Percentiles rank a stretch among this genome's conserved stretches.
Conservation (phyloP, 2,888 invertebrate genomes). For the Cetonia aurata region DNA sequence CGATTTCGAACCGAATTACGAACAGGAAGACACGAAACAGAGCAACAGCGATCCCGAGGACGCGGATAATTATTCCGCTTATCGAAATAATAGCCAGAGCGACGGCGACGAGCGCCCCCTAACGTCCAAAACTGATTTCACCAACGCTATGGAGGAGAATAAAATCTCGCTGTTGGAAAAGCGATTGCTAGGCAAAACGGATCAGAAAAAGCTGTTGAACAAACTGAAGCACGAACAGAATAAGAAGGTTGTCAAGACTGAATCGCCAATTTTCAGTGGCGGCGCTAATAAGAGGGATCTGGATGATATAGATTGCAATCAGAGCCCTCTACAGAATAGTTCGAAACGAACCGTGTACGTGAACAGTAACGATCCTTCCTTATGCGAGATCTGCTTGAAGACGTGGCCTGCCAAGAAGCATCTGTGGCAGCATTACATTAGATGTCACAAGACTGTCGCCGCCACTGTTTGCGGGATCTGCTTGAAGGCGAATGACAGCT, state of each 20-base stretch:
- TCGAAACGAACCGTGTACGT: slow-evolving; percentile 70
- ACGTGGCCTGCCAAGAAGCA: slow-evolving; percentile 74
- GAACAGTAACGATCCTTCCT: slow-evolving; percentile 66
- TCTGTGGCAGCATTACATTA: slow-evolving; percentile 72
- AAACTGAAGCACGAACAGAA: slow-evolving; percentile 32
- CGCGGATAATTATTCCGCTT: slow-evolving; percentile 42
- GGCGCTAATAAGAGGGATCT: slow-evolving; percentile 44
- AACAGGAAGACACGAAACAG: slow-evolving; percentile 48
- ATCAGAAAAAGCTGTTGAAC: slow-evolving; percentile 31
- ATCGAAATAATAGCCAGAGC: slow-evolving; percentile 25
- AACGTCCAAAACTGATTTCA: slow-evolving; percentile 23
- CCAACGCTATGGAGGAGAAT: slow-evolving; percentile 46
- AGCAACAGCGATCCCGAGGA: slow-evolving; percentile 48
- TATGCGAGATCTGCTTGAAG: slow-evolving; percentile 72
- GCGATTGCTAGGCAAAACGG: slow-evolving; percentile 57
- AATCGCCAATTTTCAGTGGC: slow-evolving; percentile 6
- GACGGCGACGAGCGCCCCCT: slow-evolving; percentile 42
- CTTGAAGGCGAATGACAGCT: slow-evolving; percentile 69
- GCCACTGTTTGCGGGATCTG: slow-evolving; percentile 74
- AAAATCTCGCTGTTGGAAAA: slow-evolving; percentile 62
- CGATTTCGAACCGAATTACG: slow-evolving; percentile 47
- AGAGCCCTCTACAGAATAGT: slow-evolving; percentile 56
- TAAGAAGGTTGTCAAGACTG: slow-evolving; percentile 38
- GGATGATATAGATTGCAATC: slow-evolving; percentile 47
- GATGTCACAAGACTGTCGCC: slow-evolving; percentile 71